Evolutionary conservation across 2,888 invertebrate genomes (phyloP), one percentile per base, ranked within the genome.

Genomic region (Troides oblongomaculatus): DNA sequence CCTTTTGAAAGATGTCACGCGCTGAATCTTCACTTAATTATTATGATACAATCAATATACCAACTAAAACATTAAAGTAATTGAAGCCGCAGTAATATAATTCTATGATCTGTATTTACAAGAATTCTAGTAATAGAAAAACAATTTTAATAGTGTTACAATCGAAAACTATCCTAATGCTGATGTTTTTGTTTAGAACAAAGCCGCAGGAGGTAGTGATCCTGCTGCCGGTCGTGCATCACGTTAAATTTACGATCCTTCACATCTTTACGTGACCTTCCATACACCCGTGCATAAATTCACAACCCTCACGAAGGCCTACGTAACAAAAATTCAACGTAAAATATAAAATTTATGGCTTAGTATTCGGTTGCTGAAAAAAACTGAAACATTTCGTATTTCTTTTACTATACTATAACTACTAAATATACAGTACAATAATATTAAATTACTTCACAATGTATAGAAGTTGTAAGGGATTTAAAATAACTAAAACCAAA

Each of bases 281-380:
- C 64, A 65, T 69, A 69, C 65, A 64, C 50, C 64, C 68, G 69
- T 69, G 65, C 62, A 66, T 66, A 69, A 69, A 69, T 69, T 69
- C 53, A 30, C 50, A 62, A 62, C 23, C 46, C 50, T 61, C 62
- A 50, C 58, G 60, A 65, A 62, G 46, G 56, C 58, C 57, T n/a
- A 39, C 25, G 12, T 58, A 30, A 43, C 21, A 36, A 67, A 68
- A 57, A 62, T 63, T 46, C 46, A 30, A 63, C 68, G 62, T 68
- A 59, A 68, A 68, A 63, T 68, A 57, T 68, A 63, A 14, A 63
- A 30, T 68, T 62, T 68, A 68, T 21, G 58, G 43, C 30, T n/a
- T 30, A 58, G 46, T 30, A 6, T 53, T 50, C 30, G 59, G 30
- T n/a, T 23, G 57, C 23, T 14, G 57, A 23, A 58, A 25, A 30